Base-by-base conservation (phyloP, 1,140 invertebrate genomes). In the Panonychus citri region DNA sequence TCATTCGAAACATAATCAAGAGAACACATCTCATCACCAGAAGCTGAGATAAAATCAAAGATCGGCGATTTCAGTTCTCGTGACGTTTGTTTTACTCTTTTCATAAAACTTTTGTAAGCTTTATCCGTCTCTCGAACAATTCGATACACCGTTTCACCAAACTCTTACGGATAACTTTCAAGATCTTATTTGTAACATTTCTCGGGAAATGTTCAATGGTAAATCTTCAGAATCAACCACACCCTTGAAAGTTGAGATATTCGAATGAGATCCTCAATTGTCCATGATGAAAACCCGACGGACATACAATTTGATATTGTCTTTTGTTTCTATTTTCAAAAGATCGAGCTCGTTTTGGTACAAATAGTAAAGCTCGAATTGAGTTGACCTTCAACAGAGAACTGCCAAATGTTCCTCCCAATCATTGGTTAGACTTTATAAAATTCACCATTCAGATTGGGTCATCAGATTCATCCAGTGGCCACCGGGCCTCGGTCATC, bases 241-340 rank as follows among this genome's bases (percentile, higher is more conserved):
- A 64, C 95, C 95, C 61, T 82, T 78, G 54, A n/a, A 99, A 99
- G 52, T 76, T 81, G 58, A 99, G 74, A 68, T 97, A 99, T 68
- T 90, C 95, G 95, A 81, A 99, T 88, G 81, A 99, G 89, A 66
- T 99, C 94, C 66, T 90, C 98, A 97, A 73, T 98, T 89, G 65
- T 99, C 94, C 17, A 93, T 98, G 69, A 99, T 99, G 70, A 99
- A 99, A 17, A 98, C 93, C 57, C 94, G 75, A 60, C 93, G 77
- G 15, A 98, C 93, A 67, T 90, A 98, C 37, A 95, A 72, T 73
- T 80, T 64, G 28, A 66, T 69, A 27, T 56, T 59, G 43, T 55
- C 25, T 62, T 62, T 51, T 42, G 27, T 5, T 30, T 56, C 52
- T 88, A 70, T 94, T 55, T 19, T 98, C 93, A 63, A 97, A 98